Conservation (phyloP, 2,113 vertebrate species). For the Notothenia rossii region DNA sequence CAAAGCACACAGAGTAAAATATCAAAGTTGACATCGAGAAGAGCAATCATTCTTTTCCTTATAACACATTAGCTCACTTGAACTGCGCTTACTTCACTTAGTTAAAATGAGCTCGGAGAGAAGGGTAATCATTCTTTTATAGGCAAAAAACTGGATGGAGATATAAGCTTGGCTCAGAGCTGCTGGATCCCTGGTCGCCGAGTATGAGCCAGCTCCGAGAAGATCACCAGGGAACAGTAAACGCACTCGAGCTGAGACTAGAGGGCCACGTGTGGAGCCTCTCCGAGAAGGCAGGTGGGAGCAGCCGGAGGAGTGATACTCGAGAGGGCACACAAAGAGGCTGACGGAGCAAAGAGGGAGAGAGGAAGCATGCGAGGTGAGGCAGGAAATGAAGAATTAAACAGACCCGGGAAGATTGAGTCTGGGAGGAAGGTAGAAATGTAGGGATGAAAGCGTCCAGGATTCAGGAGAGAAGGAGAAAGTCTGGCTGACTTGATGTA, state of each 20-base stretch:
- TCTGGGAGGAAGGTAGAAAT: constrained; percentile 28
- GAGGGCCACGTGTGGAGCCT: constrained; percentile 26
- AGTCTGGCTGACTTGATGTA: neutral
- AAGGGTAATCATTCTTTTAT: neutral
- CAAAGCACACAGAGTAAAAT: neutral
- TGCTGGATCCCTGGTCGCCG: constrained; percentile 10
- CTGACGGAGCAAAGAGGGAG: constrained; percentile 54
- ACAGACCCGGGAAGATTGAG: constrained; percentile 31
- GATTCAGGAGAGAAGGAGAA: neutral
- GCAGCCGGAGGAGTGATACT: constrained; percentile 55
- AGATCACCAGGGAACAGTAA: constrained; percentile 42
- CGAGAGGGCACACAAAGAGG: constrained; percentile 30
- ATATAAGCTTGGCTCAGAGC: constrained; percentile 9
- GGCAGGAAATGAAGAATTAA: constrained; percentile 69
- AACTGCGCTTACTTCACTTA: constrained; percentile 1
- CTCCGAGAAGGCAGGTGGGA: constrained; percentile 40
- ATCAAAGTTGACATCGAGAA: too few species aligned
- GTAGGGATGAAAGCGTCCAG: constrained; percentile 32
- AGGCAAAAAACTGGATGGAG: neutral
- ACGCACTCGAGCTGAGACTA: constrained; percentile 35
- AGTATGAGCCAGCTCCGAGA: constrained; percentile 36
- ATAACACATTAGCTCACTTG: neutral
- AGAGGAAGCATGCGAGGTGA: constrained; percentile 55
- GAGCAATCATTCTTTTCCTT: neutral
- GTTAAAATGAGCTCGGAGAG: neutral